Evolutionary conservation across 2,888 invertebrate species (phyloP).

Genomic region (Drosophila kanekoi): DNA sequence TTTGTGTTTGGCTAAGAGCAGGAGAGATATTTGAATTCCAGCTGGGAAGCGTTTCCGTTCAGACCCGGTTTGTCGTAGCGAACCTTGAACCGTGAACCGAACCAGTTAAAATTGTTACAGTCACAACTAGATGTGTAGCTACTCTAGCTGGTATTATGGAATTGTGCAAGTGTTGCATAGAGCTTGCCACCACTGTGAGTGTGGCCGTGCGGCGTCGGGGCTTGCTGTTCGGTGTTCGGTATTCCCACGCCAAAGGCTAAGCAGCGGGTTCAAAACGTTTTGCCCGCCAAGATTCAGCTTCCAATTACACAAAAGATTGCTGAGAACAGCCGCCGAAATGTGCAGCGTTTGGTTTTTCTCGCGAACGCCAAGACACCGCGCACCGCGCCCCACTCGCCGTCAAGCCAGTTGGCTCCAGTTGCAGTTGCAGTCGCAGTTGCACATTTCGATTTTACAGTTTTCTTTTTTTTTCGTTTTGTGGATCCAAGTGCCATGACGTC

Average conservation of each 20-base stretch:
- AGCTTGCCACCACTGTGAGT: slow-evolving; percentile 34
- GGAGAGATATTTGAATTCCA: too few species aligned
- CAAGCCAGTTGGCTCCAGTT: slow-evolving; percentile 19
- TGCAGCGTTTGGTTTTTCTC: slow-evolving; percentile 66
- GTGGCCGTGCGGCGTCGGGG: slow-evolving; percentile 23
- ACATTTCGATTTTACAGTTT: slow-evolving; percentile 17
- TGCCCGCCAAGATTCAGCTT: slow-evolving; percentile 67
- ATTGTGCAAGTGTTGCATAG: not conserved
- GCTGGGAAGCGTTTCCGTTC: too few species aligned
- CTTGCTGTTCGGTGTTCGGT: slow-evolving; percentile 30
- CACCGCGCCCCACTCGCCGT: not conserved
- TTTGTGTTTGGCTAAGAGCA: too few species aligned
- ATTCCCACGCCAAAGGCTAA: slow-evolving; percentile 74
- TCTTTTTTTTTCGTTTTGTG: not conserved
- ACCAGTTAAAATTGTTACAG: too few species aligned
- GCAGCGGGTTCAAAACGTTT: slow-evolving; percentile 75
- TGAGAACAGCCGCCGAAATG: slow-evolving; percentile 72
- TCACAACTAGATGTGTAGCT: too few species aligned
- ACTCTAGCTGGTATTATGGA: not conserved
- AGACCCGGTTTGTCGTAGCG: too few species aligned
- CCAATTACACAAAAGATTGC: slow-evolving; percentile 77
- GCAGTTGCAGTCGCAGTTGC: slow-evolving; percentile 32
- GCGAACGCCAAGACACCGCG: slow-evolving; percentile 30
- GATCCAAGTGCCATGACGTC: slow-evolving; percentile 44
- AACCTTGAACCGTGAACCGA: too few species aligned